Conservation (phyloP, 2,113 vertebrate genomes). For the Mobula birostris region DNA sequence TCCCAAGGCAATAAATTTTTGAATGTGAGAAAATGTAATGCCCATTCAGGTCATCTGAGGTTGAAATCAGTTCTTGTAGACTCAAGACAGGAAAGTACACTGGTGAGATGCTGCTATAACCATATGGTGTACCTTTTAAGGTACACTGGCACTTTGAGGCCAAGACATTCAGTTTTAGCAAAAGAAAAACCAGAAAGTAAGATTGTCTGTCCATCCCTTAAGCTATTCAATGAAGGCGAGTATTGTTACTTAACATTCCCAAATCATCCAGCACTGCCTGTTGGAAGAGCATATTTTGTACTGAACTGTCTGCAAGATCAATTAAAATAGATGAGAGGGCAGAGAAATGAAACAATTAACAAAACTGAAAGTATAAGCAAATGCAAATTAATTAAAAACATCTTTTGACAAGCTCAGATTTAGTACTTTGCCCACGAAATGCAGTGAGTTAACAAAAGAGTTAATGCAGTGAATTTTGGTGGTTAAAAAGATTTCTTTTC, state of each 20-base stretch:
- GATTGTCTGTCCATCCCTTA: neutral
- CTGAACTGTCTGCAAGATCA: neutral
- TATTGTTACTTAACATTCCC: neutral
- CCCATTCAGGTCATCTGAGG: too few species aligned
- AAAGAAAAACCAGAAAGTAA: neutral
- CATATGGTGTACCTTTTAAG: too few species aligned
- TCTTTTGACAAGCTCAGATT: constrained; percentile 7
- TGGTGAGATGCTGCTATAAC: too few species aligned
- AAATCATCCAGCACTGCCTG: neutral
- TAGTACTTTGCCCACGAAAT: neutral
- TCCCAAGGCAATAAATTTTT: too few species aligned
- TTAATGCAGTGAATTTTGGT: neutral
- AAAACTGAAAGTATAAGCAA: neutral
- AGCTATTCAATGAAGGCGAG: neutral
- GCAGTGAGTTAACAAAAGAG: neutral
- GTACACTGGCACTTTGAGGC: too few species aligned
- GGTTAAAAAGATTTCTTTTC: constrained; percentile 28
- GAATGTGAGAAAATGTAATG: too few species aligned
- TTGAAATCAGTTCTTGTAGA: too few species aligned
- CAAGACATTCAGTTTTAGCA: neutral
- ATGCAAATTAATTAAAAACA: neutral
- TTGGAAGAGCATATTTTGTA: constrained; percentile 5
- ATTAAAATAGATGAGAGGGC: neutral
- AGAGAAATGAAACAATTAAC: neutral
- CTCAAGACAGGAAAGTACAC: too few species aligned